phyloP scores from a whole-genome alignment of 1,140 invertebrate genomes.

The Pomacea maculata region DNA sequence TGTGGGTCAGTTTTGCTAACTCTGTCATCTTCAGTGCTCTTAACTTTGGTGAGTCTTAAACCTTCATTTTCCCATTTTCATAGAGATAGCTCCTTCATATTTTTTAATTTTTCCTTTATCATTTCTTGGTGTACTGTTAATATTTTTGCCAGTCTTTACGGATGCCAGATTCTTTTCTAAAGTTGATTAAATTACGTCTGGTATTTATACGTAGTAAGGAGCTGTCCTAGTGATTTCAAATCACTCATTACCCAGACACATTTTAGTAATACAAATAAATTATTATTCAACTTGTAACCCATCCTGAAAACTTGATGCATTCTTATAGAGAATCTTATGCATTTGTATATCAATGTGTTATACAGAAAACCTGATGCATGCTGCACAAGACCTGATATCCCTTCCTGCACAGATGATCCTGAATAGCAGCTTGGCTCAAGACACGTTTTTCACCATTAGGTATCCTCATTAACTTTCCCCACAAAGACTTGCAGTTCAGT shows the following conservation, averaged over 20 bases:
- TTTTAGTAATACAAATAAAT: too few species aligned
- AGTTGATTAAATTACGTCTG: neutral
- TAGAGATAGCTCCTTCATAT: too few species aligned
- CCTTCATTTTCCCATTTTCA: too few species aligned
- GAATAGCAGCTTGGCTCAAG: slow-evolving; percentile 88
- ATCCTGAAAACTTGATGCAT: too few species aligned
- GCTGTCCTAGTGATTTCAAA: too few species aligned
- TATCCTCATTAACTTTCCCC: slow-evolving; percentile 7
- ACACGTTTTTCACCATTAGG: slow-evolving; percentile 82
- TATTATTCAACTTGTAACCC: too few species aligned
- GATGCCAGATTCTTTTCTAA: neutral
- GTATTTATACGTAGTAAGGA: neutral
- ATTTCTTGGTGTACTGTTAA: too few species aligned
- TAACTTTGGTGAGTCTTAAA: slow-evolving; percentile 11
- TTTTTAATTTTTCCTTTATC: too few species aligned
- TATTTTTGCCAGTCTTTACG: neutral
- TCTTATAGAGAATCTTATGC: neutral
- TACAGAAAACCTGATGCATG: slow-evolving; percentile 14
- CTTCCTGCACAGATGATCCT: slow-evolving; percentile 42
- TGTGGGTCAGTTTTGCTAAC: slow-evolving; percentile 28
- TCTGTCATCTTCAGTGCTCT: slow-evolving; percentile 12
- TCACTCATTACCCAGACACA: too few species aligned
- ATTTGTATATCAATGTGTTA: neutral
- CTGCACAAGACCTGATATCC: slow-evolving; percentile 12
- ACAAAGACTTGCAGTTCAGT: neutral